Evolutionary conservation across 1,140 invertebrate species (phyloP).

Genomic region (Drosophila melanica): DNA sequence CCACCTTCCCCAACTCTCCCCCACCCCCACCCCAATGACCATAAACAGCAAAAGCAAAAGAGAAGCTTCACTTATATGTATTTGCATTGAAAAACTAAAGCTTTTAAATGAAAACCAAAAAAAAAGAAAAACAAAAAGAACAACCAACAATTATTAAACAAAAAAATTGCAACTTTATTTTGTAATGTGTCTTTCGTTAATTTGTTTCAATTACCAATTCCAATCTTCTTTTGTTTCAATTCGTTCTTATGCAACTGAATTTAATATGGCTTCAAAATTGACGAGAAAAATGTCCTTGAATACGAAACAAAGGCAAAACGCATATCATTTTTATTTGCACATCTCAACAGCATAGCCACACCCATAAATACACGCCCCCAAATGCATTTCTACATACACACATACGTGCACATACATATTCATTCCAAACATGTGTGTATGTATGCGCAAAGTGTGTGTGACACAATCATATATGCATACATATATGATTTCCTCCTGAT

Average conservation of each 20-base stretch:
- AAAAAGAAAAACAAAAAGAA: constrained; percentile 21
- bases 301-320: constrained; percentile 7
- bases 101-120: constrained; percentile 8
- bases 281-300: neutral
- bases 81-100: constrained; percentile 40
- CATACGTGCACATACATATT: neutral
- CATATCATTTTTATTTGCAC: constrained; percentile 19
- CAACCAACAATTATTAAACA: constrained; percentile 45
- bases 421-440: neutral
- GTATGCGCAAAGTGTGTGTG: neutral
- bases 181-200: constrained; percentile 54
- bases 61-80: constrained; percentile 42
- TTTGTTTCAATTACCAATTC: constrained; percentile 35
- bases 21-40: neutral
- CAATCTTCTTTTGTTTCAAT: constrained; percentile 8
- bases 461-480: neutral
- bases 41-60: constrained; percentile 48
- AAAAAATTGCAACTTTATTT: constrained; percentile 50
- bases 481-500: neutral
- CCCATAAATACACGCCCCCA: constrained; percentile 2
- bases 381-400: neutral
- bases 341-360: neutral
- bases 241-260: constrained; percentile 15
- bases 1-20: neutral
- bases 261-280: constrained; percentile 27